Percentiles rank a stretch among this genome's conserved stretches.
phyloP scores from a whole-genome alignment of 1,140 invertebrate genomes.

The Bathynomus jamesi region DNA sequence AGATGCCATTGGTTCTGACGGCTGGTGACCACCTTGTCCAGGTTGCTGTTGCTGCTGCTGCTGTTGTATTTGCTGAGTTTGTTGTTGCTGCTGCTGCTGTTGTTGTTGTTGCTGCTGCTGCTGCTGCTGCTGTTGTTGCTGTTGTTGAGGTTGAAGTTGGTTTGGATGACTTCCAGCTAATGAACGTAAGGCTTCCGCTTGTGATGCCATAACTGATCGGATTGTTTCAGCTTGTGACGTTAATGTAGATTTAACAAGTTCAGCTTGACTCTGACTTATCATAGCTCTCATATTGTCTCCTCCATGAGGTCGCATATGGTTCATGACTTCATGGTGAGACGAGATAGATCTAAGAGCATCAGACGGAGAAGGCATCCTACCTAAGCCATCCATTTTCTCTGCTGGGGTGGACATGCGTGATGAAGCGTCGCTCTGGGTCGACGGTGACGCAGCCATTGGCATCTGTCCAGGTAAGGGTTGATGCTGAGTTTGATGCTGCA shows the following conservation, averaged over 20 bases:
- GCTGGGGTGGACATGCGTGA: conserved; percentile 38
- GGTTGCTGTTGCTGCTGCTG: conserved; percentile 45
- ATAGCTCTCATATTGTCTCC: conserved; percentile 36
- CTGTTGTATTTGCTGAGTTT: conserved; percentile 42
- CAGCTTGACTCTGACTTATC: conserved; percentile 38
- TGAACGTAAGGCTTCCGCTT: conserved; percentile 33
- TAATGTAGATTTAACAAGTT: conserved; percentile 36
- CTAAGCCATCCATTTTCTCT: conserved; percentile 35
- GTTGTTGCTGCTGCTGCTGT: conserved; percentile 48
- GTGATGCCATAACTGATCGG: conserved; percentile 31
- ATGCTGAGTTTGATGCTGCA: conserved; percentile 36
- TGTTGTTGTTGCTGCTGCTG: conserved; percentile 51
- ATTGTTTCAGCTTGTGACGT: conserved; percentile 36
- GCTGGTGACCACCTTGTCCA: conserved; percentile 42
- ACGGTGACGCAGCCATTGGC: conserved; percentile 37
- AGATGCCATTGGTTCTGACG: conserved; percentile 32
- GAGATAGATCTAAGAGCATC: conserved; percentile 35
- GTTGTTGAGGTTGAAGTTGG: conserved; percentile 57
- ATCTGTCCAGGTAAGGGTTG: conserved; percentile 20
- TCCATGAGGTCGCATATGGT: conserved; percentile 35
- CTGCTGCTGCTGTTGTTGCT: conserved; percentile 39
- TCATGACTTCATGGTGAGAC: conserved; percentile 35
- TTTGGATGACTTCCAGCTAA: conserved; percentile 56
- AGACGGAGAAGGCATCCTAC: conserved; percentile 35
- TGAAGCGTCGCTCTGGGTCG: conserved; percentile 36